Conservation (phyloP, 2,113 vertebrate genomes). For the Sorex fumeus region DNA sequence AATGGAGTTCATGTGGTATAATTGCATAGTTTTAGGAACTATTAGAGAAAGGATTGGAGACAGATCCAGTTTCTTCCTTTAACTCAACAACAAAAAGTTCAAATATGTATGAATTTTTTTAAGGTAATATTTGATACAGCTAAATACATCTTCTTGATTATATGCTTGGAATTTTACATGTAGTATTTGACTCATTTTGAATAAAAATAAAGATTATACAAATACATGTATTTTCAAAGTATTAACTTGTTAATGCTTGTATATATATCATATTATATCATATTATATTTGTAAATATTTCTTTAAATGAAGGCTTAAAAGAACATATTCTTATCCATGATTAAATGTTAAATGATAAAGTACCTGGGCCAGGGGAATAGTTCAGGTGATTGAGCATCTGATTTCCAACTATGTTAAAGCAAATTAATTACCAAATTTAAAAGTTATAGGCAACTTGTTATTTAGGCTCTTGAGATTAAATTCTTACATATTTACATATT, state of each 20-base stretch:
- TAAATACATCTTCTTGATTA: neutral
- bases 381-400: no score
- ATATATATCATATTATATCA: neutral
- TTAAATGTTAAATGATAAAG: neutral
- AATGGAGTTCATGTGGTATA: neutral
- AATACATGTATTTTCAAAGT: neutral
- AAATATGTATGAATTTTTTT: neutral
- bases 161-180: neutral
- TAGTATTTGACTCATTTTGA: neutral
- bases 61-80: neutral
- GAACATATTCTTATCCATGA: neutral
- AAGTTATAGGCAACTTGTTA: neutral
- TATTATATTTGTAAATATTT: neutral
- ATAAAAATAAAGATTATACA: neutral
- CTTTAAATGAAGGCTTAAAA: neutral
- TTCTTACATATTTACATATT: neutral
- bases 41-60: neutral
- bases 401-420: neutral
- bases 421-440: neutral
- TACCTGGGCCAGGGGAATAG: neutral
- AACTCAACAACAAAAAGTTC: neutral
- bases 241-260: no score
- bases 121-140: neutral
- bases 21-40: conserved; percentile 10
- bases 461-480: neutral